Percentiles rank a stretch among this genome's conserved stretches.
These are phyloP conservation scores for Caenorhabditis japonica DNA, from an alignment of 2,888 invertebrate genomes.

Conservation along the genomic window DNA sequence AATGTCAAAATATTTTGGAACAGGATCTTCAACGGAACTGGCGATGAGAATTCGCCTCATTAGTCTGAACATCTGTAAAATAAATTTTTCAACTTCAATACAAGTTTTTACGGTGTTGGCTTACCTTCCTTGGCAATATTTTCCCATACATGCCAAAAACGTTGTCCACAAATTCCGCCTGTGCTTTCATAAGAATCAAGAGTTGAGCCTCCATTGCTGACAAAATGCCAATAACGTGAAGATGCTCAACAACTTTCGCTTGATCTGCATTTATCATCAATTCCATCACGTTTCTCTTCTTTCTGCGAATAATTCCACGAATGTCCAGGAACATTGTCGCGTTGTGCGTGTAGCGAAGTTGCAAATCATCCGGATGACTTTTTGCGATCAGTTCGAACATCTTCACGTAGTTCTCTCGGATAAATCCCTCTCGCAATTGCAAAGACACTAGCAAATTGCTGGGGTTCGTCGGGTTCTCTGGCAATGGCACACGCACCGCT, in stretches of 20 bases:
- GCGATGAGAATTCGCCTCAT: too few relatives aligned
- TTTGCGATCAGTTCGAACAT: background rate
- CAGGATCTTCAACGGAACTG: too few relatives aligned
- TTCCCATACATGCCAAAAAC: conserved; percentile 20
- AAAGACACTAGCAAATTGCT: background rate
- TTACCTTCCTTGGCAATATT: background rate
- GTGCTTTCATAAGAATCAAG: conserved; percentile 11
- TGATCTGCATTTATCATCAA: background rate
- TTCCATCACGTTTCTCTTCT: conserved; percentile 12
- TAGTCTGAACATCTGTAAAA: background rate
- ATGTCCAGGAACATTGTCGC: background rate
- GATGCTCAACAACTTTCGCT: background rate
- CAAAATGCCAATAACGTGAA: background rate
- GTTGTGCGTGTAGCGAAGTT: background rate
- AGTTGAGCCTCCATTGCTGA: conserved; percentile 9
- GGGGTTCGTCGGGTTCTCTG: background rate
- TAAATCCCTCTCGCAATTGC: background rate
- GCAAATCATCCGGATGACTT: too few relatives aligned
- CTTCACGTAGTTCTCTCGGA: background rate
- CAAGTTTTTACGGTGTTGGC: background rate
- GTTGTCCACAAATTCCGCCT: conserved; percentile 4
- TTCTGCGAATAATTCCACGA: conserved; percentile 9
- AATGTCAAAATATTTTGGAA: too few relatives aligned
- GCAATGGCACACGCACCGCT: conserved; percentile 5
- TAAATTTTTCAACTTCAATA: background rate